phyloP scores from a whole-genome alignment of 2,113 vertebrate species.

The Hassar affinis region DNA sequence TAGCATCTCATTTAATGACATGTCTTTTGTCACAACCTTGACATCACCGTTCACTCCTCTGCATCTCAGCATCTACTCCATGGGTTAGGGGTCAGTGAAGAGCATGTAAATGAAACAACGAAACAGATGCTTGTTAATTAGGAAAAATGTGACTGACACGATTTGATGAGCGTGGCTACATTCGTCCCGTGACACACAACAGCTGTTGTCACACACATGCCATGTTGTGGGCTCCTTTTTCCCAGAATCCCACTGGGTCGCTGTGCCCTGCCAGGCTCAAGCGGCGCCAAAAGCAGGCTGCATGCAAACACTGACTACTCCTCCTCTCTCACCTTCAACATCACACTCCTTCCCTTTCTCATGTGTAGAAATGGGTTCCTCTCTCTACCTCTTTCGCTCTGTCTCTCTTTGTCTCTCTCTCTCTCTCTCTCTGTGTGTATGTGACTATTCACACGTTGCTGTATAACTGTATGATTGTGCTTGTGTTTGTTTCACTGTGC shows the following conservation, averaged over 20 bases:
- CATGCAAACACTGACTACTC: conserved; percentile 43
- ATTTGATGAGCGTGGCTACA: conserved; percentile 89
- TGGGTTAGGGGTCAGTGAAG: conserved; percentile 72
- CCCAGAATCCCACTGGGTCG: conserved; percentile 52
- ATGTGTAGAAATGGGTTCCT: conserved; percentile 45
- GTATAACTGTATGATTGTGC: not conserved
- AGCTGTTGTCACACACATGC: conserved; percentile 84
- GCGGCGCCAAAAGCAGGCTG: conserved; percentile 37
- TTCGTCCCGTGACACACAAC: conserved; percentile 87
- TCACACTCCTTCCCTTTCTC: conserved; percentile 49
- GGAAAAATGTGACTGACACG: conserved; percentile 99
- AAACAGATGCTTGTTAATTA: conserved; percentile 99
- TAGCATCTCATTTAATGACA: not conserved
- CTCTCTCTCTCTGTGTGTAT: too few species aligned
- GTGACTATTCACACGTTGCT: not conserved
- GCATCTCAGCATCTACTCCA: conserved; percentile 22
- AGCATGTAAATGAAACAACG: conserved; percentile 84
- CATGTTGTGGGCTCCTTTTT: conserved; percentile 44
- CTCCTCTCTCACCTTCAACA: conserved; percentile 37
- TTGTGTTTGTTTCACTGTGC: not conserved
- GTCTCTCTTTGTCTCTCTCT: too few species aligned
- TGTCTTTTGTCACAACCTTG: conserved; percentile 8
- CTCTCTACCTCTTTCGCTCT: too few species aligned
- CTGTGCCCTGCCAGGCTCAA: conserved; percentile 40
- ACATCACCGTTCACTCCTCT: not conserved